phyloP scores from a whole-genome alignment of 1,140 invertebrate species.

The Scaptomyza hsui region DNA sequence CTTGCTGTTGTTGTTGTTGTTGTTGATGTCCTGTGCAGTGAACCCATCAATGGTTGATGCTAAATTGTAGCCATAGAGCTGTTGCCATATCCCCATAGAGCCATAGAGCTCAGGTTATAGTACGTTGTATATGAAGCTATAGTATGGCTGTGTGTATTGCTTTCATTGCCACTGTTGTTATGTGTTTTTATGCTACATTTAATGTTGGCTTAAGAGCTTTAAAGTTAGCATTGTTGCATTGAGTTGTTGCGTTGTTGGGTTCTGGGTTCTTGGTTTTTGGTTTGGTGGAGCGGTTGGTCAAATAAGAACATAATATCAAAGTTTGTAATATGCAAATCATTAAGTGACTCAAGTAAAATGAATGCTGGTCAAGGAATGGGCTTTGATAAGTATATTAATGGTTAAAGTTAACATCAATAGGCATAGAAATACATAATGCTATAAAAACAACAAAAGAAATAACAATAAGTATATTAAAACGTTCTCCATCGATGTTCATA shows the following conservation, averaged over 20 bases:
- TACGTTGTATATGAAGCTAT: slow-evolving; percentile 33
- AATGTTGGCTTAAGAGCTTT: slow-evolving; percentile 84
- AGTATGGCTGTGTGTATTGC: slow-evolving; percentile 44
- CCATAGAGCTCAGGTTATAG: no score
- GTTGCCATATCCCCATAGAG: slow-evolving; percentile 25
- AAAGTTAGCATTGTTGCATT: slow-evolving; percentile 80
- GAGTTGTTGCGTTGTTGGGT: slow-evolving; percentile 37
- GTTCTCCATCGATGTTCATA: neutral
- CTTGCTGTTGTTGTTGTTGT: slow-evolving; percentile 16
- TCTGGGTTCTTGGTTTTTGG: slow-evolving; percentile 17
- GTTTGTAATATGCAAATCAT: slow-evolving; percentile 34
- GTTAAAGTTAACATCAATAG: neutral
- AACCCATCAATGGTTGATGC: slow-evolving; percentile 67
- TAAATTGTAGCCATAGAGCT: slow-evolving; percentile 52
- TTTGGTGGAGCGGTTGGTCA: slow-evolving; percentile 24
- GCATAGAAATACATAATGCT: neutral
- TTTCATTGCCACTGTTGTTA: slow-evolving; percentile 61
- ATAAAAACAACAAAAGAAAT: neutral
- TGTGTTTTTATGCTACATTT: slow-evolving; percentile 84
- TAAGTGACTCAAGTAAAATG: slow-evolving; percentile 15
- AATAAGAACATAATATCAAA: slow-evolving; percentile 7
- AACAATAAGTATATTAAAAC: no score
- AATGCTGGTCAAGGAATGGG: neutral
- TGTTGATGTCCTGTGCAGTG: slow-evolving; percentile 62
- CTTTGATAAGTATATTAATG: neutral